Percentiles rank a stretch among this genome's conserved stretches.
Conservation (phyloP, 2,888 invertebrate species). For the Cyclophora albipunctata region DNA sequence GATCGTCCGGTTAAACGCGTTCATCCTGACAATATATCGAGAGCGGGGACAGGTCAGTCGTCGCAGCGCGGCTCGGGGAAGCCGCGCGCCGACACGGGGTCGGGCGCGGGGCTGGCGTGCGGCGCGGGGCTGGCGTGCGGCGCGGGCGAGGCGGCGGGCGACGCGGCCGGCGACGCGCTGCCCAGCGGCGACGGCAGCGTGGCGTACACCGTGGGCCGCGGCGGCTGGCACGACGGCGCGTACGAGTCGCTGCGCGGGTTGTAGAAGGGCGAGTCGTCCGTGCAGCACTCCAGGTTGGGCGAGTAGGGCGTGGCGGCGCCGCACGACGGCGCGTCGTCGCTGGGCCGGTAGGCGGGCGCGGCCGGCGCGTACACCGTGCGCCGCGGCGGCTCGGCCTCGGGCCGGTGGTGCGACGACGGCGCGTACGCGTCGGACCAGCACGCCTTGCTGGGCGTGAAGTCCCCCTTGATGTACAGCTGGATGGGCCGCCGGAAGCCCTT, state of each 20-base stretch:
- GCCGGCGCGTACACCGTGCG: slow-evolving; percentile 70
- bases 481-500: slow-evolving; percentile 93
- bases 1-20: slow-evolving; percentile 5
- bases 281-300: slow-evolving; percentile 59
- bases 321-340: slow-evolving; percentile 70
- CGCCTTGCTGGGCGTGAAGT: slow-evolving; percentile 78
- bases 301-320: slow-evolving; percentile 71
- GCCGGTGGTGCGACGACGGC: slow-evolving; percentile 77
- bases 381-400: slow-evolving; percentile 74
- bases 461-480: slow-evolving; percentile 79
- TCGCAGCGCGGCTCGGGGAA: slow-evolving; percentile 44
- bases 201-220: slow-evolving; percentile 68
- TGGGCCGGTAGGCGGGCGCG: slow-evolving; percentile 62
- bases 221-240: slow-evolving; percentile 69
- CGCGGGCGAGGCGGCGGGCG: slow-evolving; percentile 58
- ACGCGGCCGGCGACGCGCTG: slow-evolving; percentile 56
- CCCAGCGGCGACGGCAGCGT: slow-evolving; percentile 64
- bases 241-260: slow-evolving; percentile 71
- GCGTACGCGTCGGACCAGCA: slow-evolving; percentile 79
- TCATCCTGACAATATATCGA: not conserved
- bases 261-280: slow-evolving; percentile 70
- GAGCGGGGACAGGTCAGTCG: slow-evolving; percentile 30
- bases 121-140: slow-evolving; percentile 42
- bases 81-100: slow-evolving; percentile 42
- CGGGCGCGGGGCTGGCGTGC: slow-evolving; percentile 38